Conservation (phyloP, 2,113 vertebrate genomes). For the Antechinus stuartii region DNA sequence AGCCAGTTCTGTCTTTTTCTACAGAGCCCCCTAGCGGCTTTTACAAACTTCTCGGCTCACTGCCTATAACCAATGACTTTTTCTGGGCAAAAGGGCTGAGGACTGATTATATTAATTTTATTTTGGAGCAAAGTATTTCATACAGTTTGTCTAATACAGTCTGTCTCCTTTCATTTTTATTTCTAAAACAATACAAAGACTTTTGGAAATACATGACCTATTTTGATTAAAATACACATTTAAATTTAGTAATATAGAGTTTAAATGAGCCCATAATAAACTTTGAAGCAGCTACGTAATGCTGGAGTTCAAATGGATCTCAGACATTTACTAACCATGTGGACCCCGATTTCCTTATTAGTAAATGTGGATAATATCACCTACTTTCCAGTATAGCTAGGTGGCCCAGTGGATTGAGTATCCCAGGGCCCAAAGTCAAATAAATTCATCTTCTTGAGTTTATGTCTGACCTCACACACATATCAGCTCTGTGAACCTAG, state of each 20-base stretch:
- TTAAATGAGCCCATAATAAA: not conserved
- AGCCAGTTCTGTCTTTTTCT: not conserved
- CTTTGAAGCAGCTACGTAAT: not conserved
- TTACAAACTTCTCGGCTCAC: not conserved
- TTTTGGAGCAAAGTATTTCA: not conserved
- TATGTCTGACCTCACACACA: not conserved
- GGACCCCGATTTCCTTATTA: not conserved
- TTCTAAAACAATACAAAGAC: slow-evolving; percentile 12
- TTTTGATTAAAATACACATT: not conserved
- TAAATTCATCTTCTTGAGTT: not conserved
- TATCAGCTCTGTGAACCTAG: not conserved
- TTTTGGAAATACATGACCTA: not conserved
- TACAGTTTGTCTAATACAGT: not conserved
- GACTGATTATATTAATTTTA: not conserved
- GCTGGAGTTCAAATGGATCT: not conserved
- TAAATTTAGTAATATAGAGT: not conserved
- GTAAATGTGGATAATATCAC: not conserved
- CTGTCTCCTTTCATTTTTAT: not conserved
- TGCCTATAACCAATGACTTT: not conserved
- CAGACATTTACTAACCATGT: not conserved
- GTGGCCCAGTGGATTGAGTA: not conserved
- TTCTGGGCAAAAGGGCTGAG: not conserved
- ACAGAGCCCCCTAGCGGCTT: slow-evolving; percentile 73
- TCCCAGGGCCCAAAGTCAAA: not conserved
- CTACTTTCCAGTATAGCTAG: not conserved